A percentile compares a stretch with the other conserved stretches of the same genome.
Evolutionary conservation across 2,113 vertebrate genomes (phyloP).

Genomic region (Microcebus jonahi): DNA sequence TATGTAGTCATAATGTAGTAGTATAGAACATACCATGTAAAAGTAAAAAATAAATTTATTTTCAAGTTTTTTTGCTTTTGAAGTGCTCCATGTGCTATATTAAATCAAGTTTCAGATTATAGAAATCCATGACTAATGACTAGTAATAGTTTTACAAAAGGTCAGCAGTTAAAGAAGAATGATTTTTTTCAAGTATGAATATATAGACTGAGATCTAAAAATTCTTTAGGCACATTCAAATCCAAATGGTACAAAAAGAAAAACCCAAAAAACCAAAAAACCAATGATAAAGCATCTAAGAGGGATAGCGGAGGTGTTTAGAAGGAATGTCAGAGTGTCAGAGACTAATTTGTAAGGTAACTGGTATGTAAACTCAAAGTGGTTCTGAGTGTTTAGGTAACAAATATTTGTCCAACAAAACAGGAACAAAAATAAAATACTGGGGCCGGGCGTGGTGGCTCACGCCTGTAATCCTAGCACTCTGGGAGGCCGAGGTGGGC

Average conservation of each 20-base stretch:
- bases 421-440: slow-evolving; percentile 5
- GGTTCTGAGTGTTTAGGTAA: slow-evolving; percentile 28
- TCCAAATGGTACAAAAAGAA: background rate
- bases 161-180: slow-evolving; percentile 43
- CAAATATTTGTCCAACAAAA: background rate
- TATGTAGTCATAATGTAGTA: slow-evolving; percentile 9
- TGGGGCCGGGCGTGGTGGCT: too few species aligned
- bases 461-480: too few species aligned
- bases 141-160: slow-evolving; percentile 9
- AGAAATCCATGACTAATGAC: slow-evolving; percentile 38
- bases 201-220: slow-evolving; percentile 59
- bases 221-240: slow-evolving; percentile 64
- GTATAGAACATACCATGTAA: slow-evolving; percentile 18
- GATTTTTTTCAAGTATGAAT: slow-evolving; percentile 63
- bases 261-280: background rate
- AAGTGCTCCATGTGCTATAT: slow-evolving; percentile 74
- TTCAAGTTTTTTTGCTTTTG: slow-evolving; percentile 75
- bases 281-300: background rate
- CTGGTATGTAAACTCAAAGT: slow-evolving; percentile 22
- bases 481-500: too few species aligned
- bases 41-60: slow-evolving; percentile 20
- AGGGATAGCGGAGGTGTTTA: background rate
- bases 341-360: background rate
- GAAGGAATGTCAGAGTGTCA: slow-evolving; percentile 26
- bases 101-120: slow-evolving; percentile 54